Conservation (phyloP, 2,888 invertebrate genomes). For the Rhagonycha fulva region DNA sequence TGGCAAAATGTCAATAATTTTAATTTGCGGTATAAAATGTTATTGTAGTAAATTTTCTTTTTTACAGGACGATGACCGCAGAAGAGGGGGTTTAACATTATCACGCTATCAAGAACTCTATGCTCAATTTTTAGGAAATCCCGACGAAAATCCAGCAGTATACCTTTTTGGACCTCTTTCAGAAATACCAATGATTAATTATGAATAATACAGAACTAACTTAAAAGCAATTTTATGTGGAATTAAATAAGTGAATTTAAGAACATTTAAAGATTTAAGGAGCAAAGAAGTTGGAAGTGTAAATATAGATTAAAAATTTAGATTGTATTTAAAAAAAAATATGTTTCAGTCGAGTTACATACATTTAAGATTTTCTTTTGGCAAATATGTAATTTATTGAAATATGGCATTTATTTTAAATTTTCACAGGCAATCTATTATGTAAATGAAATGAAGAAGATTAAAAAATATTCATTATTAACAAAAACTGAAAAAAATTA, state of each 20-base stretch:
- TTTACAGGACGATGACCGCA: slow-evolving; percentile 77
- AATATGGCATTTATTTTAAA: not conserved
- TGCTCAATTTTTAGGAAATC: slow-evolving; percentile 80
- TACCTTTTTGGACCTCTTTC: slow-evolving; percentile 80
- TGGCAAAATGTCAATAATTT: not conserved
- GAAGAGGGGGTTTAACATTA: slow-evolving; percentile 76
- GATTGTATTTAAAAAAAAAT: not conserved
- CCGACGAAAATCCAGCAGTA: slow-evolving; percentile 72
- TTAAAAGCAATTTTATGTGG: not conserved
- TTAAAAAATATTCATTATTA: not conserved
- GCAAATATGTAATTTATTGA: not conserved
- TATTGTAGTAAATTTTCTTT: not conserved
- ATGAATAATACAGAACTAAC: not conserved
- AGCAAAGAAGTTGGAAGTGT: not conserved
- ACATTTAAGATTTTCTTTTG: not conserved
- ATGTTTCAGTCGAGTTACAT: not conserved
- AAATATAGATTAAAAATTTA: not conserved
- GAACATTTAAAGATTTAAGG: not conserved
- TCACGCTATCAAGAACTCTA: slow-evolving; percentile 83
- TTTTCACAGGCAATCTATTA: not conserved
- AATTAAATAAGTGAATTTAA: not conserved
- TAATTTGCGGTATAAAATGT: not conserved
- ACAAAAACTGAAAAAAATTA: not conserved
- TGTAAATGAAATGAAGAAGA: not conserved
- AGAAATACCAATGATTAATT: slow-evolving; percentile 41